Evolutionary conservation across 2,888 invertebrate species (phyloP).

Genomic region (Acronicta alni): DNA sequence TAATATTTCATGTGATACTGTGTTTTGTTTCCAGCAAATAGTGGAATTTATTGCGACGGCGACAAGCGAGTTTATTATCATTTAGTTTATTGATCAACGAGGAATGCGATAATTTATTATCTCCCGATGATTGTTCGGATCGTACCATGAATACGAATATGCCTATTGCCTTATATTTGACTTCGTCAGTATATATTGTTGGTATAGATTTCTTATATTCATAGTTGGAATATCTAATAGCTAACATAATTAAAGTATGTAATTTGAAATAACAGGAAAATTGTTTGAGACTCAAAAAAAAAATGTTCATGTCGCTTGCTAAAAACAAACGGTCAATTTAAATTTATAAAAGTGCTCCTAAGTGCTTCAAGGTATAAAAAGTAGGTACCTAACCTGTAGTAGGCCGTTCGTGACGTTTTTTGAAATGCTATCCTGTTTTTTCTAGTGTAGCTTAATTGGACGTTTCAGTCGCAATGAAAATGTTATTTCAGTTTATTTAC

Average conservation of each 20-base stretch:
- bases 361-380: too few species aligned
- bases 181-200: too few species aligned
- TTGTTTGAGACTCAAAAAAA: too few species aligned
- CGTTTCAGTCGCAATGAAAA: slow-evolving; percentile 9
- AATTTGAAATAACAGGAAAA: too few species aligned
- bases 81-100: slow-evolving; percentile 56
- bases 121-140: slow-evolving; percentile 32
- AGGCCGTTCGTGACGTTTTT: too few species aligned
- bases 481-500: slow-evolving; percentile 19
- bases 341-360: too few species aligned
- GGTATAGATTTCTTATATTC: too few species aligned
- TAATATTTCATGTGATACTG: slow-evolving; percentile 62
- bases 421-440: background rate
- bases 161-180: slow-evolving; percentile 28
- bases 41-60: slow-evolving; percentile 59
- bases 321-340: too few species aligned
- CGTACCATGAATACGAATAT: slow-evolving; percentile 32
- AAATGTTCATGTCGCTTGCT: too few species aligned
- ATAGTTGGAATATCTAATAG: background rate
- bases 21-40: slow-evolving; percentile 63
- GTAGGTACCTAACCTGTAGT: too few species aligned
- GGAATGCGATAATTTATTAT: slow-evolving; percentile 48
- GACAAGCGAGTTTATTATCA: slow-evolving; percentile 63
- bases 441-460: slow-evolving; percentile 14
- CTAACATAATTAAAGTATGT: too few species aligned